Conservation (phyloP, 2,888 invertebrate genomes). For the Rhagium mordax region DNA sequence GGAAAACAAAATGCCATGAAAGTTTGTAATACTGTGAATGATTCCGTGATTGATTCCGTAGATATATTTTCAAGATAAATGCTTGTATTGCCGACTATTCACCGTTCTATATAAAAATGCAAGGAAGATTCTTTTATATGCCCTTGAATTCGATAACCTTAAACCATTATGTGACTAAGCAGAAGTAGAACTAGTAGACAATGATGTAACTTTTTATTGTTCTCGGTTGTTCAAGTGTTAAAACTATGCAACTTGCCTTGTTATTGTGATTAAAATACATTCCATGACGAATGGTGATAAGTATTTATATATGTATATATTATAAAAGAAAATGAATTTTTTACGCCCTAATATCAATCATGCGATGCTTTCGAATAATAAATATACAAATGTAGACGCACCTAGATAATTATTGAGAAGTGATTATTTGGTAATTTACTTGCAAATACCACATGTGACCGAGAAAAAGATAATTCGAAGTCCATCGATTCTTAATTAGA, state of each 20-base stretch:
- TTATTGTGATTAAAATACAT: slow-evolving; percentile 1
- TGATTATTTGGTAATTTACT: background rate
- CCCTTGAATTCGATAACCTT: slow-evolving; percentile 10
- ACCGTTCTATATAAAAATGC: background rate
- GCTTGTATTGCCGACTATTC: too few species aligned
- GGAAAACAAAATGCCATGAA: too few species aligned
- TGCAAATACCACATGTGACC: background rate
- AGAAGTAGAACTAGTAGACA: slow-evolving; percentile 1
- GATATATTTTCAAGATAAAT: too few species aligned
- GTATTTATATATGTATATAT: background rate
- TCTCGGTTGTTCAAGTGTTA: slow-evolving; percentile 19
- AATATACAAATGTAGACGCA: background rate
- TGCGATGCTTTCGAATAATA: background rate
- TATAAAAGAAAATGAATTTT: background rate
- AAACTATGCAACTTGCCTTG: background rate
- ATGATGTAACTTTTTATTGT: slow-evolving; percentile 23
- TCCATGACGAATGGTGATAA: background rate
- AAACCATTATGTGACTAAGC: slow-evolving; percentile 8
- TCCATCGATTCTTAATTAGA: too few species aligned
- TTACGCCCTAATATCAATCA: background rate
- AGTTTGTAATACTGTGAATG: too few species aligned
- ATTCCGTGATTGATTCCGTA: too few species aligned
- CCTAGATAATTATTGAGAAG: background rate
- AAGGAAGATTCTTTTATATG: background rate
- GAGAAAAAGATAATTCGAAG: too few species aligned